Percentiles rank a stretch among this genome's conserved stretches.
These are phyloP conservation scores for Lithosia quadra DNA, from an alignment of 2,888 invertebrate genomes.

Conservation along the genomic window DNA sequence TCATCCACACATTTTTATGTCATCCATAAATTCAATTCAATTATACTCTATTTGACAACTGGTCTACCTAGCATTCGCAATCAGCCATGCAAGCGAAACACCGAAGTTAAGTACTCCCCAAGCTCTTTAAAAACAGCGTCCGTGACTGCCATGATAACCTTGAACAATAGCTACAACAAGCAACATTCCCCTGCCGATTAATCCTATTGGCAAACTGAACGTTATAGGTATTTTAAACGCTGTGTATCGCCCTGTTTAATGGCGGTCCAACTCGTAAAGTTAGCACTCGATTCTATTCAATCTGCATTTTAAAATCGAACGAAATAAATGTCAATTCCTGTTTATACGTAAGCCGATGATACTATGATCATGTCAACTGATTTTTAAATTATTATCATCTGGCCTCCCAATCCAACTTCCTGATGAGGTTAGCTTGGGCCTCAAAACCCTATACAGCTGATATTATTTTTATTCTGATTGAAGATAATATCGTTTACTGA, in stretches of 20 bases:
- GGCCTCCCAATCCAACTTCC: too few relatives aligned
- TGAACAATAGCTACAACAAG: slow-evolving; percentile 5
- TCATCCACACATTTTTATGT: not conserved
- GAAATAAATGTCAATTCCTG: slow-evolving; percentile 34
- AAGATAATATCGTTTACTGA: not conserved
- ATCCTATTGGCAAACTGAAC: slow-evolving; percentile 14
- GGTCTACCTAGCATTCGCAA: not conserved
- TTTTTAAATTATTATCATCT: too few relatives aligned
- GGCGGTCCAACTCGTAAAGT: slow-evolving; percentile 37
- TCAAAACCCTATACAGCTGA: too few relatives aligned
- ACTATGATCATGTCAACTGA: not conserved
- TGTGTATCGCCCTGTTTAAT: slow-evolving; percentile 21
- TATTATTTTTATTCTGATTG: too few relatives aligned
- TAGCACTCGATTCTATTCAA: slow-evolving; percentile 40
- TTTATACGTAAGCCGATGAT: not conserved
- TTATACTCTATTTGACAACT: not conserved
- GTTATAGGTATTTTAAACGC: slow-evolving; percentile 21
- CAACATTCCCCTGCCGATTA: slow-evolving; percentile 25
- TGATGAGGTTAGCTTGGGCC: too few relatives aligned
- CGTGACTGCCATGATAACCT: not conserved
- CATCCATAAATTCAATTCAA: not conserved
- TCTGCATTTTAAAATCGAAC: slow-evolving; percentile 40
- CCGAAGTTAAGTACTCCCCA: not conserved
- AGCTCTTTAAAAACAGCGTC: not conserved
- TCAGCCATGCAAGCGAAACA: not conserved